Conservation (phyloP, 2,113 vertebrate genomes). For the Passer domesticus region DNA sequence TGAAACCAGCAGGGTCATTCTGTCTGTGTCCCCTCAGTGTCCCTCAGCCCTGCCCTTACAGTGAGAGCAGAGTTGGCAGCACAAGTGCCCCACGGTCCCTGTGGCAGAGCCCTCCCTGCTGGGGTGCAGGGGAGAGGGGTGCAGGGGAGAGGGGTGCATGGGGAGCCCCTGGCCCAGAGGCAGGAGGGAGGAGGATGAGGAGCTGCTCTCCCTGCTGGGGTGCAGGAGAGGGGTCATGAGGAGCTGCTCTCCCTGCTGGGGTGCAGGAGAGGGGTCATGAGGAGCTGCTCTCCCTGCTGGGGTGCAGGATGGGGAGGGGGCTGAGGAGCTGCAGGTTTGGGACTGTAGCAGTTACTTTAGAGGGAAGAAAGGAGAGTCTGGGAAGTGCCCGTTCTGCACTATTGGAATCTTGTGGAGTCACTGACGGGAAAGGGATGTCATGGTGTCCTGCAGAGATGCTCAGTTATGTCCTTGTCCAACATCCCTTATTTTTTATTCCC, state of each 20-base stretch:
- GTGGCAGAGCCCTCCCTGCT: neutral
- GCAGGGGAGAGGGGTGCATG: too few relatives aligned
- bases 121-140: neutral
- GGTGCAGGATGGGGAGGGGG: neutral
- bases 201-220: neutral
- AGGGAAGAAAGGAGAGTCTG: neutral
- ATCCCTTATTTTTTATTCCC: neutral
- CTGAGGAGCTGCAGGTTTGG: neutral
- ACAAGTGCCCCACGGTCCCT: neutral
- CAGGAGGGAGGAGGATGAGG: neutral
- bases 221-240: neutral
- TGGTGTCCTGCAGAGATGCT: neutral
- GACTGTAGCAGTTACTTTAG: neutral
- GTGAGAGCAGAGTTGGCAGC: neutral
- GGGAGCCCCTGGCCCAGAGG: neutral
- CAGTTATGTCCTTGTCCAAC: neutral
- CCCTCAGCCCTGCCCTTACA: neutral
- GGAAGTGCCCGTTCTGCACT: neutral
- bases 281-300: neutral
- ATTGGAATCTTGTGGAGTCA: neutral
- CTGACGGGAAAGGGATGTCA: neutral
- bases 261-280: neutral
- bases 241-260: neutral
- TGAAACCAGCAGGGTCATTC: neutral
- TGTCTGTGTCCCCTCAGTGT: neutral